Conservation (phyloP, 1,140 invertebrate species). For the Chymomyza costata region DNA sequence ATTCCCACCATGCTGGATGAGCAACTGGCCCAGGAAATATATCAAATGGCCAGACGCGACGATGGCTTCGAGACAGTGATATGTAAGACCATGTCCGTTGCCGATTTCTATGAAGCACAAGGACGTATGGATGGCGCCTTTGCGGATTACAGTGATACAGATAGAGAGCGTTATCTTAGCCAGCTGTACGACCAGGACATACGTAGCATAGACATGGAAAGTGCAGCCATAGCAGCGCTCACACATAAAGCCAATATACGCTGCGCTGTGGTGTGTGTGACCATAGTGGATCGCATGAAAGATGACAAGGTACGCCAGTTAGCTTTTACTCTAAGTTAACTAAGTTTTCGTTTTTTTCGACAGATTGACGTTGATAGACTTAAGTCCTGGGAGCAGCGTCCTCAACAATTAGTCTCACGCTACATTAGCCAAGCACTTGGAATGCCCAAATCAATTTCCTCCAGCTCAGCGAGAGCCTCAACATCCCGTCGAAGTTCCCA, state of each 20-base stretch:
- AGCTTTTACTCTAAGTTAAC: no score
- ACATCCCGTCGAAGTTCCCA: no score
- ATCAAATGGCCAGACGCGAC: conserved; percentile 78
- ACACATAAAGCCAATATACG: conserved; percentile 92
- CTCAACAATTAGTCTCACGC: background rate
- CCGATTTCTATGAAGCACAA: conserved; percentile 98
- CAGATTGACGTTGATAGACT: background rate
- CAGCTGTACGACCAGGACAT: conserved; percentile 85
- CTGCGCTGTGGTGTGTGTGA: conserved; percentile 92
- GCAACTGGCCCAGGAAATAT: conserved; percentile 84
- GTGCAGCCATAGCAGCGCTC: conserved; percentile 86
- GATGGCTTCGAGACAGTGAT: conserved; percentile 87
- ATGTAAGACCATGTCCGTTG: conserved; percentile 94
- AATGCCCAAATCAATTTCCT: no score
- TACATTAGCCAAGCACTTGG: conserved; percentile 1
- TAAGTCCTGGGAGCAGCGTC: background rate
- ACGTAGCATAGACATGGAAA: conserved; percentile 98
- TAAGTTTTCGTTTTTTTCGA: no score
- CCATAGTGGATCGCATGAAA: conserved; percentile 90
- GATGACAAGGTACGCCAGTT: conserved; percentile 88
- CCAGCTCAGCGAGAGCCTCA: no score
- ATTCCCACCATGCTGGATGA: conserved; percentile 87
- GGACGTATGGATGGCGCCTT: conserved; percentile 95
- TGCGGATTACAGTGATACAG: conserved; percentile 90
- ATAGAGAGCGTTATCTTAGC: conserved; percentile 90